Conservation (phyloP, 2,113 vertebrate genomes). For the Pseudolaguvia tuberculata region DNA sequence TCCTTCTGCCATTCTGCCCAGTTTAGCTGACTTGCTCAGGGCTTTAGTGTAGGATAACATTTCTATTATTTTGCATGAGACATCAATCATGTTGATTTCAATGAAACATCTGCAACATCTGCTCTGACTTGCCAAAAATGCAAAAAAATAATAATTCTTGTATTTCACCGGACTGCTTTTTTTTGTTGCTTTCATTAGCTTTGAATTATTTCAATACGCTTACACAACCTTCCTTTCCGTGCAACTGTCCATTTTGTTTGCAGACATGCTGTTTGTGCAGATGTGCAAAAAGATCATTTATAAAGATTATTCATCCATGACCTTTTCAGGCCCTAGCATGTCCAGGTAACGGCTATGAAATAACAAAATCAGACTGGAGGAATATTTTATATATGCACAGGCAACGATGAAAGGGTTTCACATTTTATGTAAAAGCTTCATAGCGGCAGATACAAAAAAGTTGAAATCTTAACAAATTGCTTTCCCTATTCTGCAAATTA, state of each 20-base stretch:
- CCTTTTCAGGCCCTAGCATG: constrained; percentile 7
- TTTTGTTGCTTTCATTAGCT: no score
- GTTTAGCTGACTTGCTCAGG: constrained; percentile 16
- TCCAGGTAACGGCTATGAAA: constrained; percentile 22
- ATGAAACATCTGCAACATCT: background rate
- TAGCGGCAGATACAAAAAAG: constrained; percentile 34
- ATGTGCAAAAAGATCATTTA: background rate
- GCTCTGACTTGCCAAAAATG: background rate
- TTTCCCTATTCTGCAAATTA: constrained; percentile 30
- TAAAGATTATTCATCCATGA: constrained; percentile 19
- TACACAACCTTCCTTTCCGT: no score
- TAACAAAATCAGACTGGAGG: constrained; percentile 7
- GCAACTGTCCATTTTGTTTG: background rate
- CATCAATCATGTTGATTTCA: constrained; percentile 23
- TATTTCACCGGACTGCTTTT: no score
- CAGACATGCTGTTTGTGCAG: background rate
- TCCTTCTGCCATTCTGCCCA: constrained; percentile 5
- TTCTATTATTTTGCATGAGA: constrained; percentile 34
- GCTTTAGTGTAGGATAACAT: constrained; percentile 9
- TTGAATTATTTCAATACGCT: no score
- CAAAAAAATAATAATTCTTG: background rate
- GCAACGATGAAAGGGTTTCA: constrained; percentile 22
- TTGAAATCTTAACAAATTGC: constrained; percentile 25
- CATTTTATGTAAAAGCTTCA: constrained; percentile 12
- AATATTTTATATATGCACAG: constrained; percentile 19